Evolutionary conservation across 1,140 invertebrate genomes (phyloP).

Genomic region (Melanaphis sacchari): DNA sequence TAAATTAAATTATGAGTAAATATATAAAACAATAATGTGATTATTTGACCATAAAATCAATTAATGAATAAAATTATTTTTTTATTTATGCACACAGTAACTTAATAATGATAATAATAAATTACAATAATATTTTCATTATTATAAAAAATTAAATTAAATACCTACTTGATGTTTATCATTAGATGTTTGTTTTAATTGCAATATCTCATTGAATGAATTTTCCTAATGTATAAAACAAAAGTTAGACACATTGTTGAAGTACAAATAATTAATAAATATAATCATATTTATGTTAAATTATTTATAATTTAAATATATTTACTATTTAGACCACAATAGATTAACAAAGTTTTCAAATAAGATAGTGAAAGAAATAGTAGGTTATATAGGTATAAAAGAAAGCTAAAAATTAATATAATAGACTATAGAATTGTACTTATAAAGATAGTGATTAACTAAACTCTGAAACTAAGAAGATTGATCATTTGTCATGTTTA

Average conservation of each 20-base stretch:
- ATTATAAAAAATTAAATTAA: background rate
- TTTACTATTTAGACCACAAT: background rate
- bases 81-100: background rate
- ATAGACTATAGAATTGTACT: background rate
- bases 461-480: background rate
- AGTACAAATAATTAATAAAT: background rate
- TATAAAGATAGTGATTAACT: background rate
- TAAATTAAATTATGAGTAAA: background rate
- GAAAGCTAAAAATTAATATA: background rate
- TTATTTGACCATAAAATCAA: background rate
- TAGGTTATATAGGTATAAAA: background rate
- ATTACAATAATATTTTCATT: too few species aligned
- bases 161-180: conserved; percentile 17
- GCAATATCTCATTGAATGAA: conserved; percentile 30
- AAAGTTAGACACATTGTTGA: background rate
- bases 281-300: too few species aligned
- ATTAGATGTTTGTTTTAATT: background rate
- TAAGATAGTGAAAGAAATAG: background rate
- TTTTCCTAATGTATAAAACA: conserved; percentile 4
- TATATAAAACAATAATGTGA: background rate
- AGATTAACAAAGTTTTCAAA: background rate
- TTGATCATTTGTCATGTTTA: background rate
- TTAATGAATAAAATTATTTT: background rate
- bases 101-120: background rate
- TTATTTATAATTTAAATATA: too few species aligned